These are phyloP conservation scores for Cylloceria caligata DNA, from an alignment of 2,888 invertebrate genomes.

Conservation along the genomic window DNA sequence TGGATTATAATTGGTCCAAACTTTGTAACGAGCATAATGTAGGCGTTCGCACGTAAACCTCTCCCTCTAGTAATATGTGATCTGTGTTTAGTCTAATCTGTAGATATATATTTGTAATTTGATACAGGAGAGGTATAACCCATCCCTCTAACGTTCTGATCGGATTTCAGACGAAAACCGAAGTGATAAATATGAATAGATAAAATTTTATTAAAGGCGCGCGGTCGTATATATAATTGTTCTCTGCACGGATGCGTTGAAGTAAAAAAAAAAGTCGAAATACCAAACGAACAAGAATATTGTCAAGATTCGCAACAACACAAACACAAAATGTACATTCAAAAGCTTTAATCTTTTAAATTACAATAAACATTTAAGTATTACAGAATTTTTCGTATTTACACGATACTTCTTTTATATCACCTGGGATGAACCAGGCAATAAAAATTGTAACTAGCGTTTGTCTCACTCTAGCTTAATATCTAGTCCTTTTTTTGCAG, in stretches of 20 bases:
- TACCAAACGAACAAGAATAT: slow-evolving; percentile 28
- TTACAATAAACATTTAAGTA: slow-evolving; percentile 81
- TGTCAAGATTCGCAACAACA: slow-evolving; percentile 40
- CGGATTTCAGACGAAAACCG: background rate
- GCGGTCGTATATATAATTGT: slow-evolving; percentile 42
- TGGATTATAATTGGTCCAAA: slow-evolving; percentile 2
- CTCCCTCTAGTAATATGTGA: slow-evolving; percentile 40
- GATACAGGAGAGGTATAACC: slow-evolving; percentile 45
- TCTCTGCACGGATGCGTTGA: background rate
- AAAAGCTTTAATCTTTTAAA: slow-evolving; percentile 83
- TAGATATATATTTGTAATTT: slow-evolving; percentile 70
- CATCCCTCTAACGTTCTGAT: slow-evolving; percentile 5
- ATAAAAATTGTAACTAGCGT: slow-evolving; percentile 71
- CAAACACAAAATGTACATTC: slow-evolving; percentile 74
- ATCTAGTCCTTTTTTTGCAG: slow-evolving; percentile 45
- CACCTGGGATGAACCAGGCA: slow-evolving; percentile 72
- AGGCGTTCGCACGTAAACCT: slow-evolving; percentile 10
- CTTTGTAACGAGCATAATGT: slow-evolving; percentile 18
- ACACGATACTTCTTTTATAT: slow-evolving; percentile 70
- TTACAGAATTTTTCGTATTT: slow-evolving; percentile 75
- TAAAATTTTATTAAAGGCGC: slow-evolving; percentile 26
- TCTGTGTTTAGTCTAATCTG: slow-evolving; percentile 57
- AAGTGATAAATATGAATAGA: slow-evolving; percentile 25
- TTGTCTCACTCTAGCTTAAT: slow-evolving; percentile 56
- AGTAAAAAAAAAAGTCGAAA: background rate